phyloP scores from a whole-genome alignment of 2,888 invertebrate species.

The Iselma pallidipennis region DNA sequence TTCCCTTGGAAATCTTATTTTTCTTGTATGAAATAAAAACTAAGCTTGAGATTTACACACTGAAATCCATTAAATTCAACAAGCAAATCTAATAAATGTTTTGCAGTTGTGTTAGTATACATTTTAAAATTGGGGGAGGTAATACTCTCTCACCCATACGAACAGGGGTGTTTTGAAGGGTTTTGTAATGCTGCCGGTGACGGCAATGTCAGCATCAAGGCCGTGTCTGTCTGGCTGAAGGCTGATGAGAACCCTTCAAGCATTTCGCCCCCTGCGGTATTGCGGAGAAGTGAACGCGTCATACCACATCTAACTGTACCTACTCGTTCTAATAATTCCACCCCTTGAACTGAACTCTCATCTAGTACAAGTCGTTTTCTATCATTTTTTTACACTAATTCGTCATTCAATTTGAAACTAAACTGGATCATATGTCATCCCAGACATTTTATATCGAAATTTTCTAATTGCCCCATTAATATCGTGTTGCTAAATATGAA shows the following conservation, averaged over 20 bases:
- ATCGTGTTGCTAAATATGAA: too few species aligned
- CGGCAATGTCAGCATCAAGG: slow-evolving; percentile 25
- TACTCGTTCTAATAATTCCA: slow-evolving; percentile 15
- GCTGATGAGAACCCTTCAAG: slow-evolving; percentile 23
- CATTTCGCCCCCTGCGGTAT: slow-evolving; percentile 12
- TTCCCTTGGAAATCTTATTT: neutral
- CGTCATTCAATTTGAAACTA: too few species aligned
- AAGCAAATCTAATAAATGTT: slow-evolving; percentile 21
- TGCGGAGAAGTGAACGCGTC: slow-evolving; percentile 10
- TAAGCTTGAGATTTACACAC: neutral
- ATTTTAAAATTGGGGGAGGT: slow-evolving; percentile 2
- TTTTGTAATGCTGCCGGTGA: slow-evolving; percentile 19
- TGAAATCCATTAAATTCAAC: slow-evolving; percentile 11
- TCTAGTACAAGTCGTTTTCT: too few species aligned
- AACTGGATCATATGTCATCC: too few species aligned
- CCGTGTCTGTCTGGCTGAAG: slow-evolving; percentile 22
- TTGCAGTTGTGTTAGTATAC: slow-evolving; percentile 9
- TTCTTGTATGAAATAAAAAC: too few species aligned
- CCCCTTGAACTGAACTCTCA: neutral
- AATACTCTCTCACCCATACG: neutral
- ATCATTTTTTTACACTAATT: too few species aligned
- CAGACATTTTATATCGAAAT: too few species aligned
- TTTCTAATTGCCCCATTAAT: too few species aligned
- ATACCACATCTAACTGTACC: slow-evolving; percentile 18
- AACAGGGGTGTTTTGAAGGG: slow-evolving; percentile 16